phyloP scores from a whole-genome alignment of 1,140 invertebrate genomes.

The Diploscapter pachys region DNA sequence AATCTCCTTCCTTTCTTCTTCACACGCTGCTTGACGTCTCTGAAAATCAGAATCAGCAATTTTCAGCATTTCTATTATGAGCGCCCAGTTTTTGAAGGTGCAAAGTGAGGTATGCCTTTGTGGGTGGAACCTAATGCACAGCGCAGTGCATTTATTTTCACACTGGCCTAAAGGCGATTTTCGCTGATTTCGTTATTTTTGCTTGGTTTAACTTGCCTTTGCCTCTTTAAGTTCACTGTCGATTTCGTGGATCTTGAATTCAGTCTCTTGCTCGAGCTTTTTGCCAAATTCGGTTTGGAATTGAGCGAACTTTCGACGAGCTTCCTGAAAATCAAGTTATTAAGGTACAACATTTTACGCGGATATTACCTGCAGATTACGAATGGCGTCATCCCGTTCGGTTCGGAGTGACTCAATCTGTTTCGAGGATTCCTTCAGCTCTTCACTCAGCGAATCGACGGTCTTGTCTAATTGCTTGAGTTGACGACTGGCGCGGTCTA shows the following conservation, averaged over 20 bases:
- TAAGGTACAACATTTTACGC: too few species aligned
- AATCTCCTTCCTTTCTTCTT: slow-evolving; percentile 23
- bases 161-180: too few species aligned
- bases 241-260: slow-evolving; percentile 16
- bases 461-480: slow-evolving; percentile 20
- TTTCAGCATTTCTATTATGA: too few species aligned
- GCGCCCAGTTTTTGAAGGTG: too few species aligned
- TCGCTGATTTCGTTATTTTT: too few species aligned
- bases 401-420: slow-evolving; percentile 13
- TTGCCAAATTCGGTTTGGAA: slow-evolving; percentile 37
- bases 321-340: slow-evolving; percentile 15
- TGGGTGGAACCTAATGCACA: too few species aligned
- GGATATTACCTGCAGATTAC: slow-evolving; percentile 13
- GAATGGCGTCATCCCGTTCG: slow-evolving; percentile 34
- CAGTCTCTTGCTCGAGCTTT: slow-evolving; percentile 27
- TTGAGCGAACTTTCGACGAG: slow-evolving; percentile 34
- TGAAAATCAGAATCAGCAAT: too few species aligned
- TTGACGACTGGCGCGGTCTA: neutral
- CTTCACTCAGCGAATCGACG: neutral
- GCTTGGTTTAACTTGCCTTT: neutral
- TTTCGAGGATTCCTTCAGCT: slow-evolving; percentile 15
- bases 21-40: slow-evolving; percentile 4
- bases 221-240: slow-evolving; percentile 26
- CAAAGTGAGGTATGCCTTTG: too few species aligned
- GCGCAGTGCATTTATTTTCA: too few species aligned